Evolutionary conservation across 2,888 invertebrate species (phyloP), one percentile per base, ranked within the genome.

Genomic region (Leptura quadrifasciata): DNA sequence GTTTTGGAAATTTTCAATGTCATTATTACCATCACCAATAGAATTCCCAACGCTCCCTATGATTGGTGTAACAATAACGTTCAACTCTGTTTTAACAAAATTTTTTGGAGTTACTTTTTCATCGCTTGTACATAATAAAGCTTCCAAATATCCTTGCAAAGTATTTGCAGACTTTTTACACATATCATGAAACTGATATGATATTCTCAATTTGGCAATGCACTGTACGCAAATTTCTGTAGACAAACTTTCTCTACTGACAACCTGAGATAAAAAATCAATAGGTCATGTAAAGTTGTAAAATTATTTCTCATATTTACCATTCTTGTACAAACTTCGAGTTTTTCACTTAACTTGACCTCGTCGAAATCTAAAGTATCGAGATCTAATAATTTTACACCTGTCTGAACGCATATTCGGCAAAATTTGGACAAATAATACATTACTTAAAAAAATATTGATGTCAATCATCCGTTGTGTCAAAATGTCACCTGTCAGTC

Each of bases 381-480:
- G 72, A 89, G 84, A 80, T 89, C 87, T 75, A 86, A 76, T 73
- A 89, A 81, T 80, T 86, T 85, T 69, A 83, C 86, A 71, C 84
- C 86, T 35, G 86, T 84, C 80, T 86, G 86, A 70, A 89, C 84
- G 80, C 89, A 89, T 84, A 89, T 87, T 82, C 88, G 84, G 80
- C 89, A 89, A 79, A 89, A 88, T 84, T 89, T 87, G 76, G 87
- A 82, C 79, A 89, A 85, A 86, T 87, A 88, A 85, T 87, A 88
- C 89, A 89, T 89, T 84, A 82, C 85, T 84, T 83, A 79, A 82
- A 76, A 81, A 78, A 81, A 79, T 81, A 79, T 81, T 78, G 74
- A 78, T 87, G 88, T 89, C 89, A 88, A 88, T 88, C 88, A 88
- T 87, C 85, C 82, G 86, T 86, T 86, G 87, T 88, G 88, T 88